phyloP scores from a whole-genome alignment of 2,113 vertebrate genomes.

The Bubalus kerabau region DNA sequence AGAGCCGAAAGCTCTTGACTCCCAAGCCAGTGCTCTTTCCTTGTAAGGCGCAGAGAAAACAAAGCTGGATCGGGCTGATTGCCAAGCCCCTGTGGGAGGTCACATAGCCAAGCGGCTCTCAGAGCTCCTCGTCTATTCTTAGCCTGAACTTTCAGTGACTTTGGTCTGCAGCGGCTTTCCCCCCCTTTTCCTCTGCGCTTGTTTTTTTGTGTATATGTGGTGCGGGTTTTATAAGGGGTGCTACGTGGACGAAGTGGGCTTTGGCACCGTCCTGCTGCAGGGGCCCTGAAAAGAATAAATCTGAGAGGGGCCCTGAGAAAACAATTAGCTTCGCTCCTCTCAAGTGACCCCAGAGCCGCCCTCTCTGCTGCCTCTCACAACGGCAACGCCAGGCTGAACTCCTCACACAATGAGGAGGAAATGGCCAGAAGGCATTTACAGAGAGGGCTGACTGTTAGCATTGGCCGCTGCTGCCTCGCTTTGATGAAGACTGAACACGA shows the following conservation, averaged over 20 bases:
- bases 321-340: slow-evolving; percentile 72
- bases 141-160: slow-evolving; percentile 82
- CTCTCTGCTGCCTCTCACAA: background rate
- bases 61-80: slow-evolving; percentile 54
- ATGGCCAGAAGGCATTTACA: slow-evolving; percentile 55
- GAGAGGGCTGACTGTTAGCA: background rate
- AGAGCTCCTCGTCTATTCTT: slow-evolving; percentile 80
- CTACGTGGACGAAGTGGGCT: slow-evolving; percentile 76
- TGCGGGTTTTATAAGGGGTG: slow-evolving; percentile 73
- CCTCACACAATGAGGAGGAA: slow-evolving; percentile 36
- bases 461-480: background rate
- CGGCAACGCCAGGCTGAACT: background rate
- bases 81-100: slow-evolving; percentile 77
- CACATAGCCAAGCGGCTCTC: slow-evolving; percentile 77
- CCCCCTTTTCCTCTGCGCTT: background rate
- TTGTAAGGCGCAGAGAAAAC: slow-evolving; percentile 59
- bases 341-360: background rate
- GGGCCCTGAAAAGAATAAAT: slow-evolving; percentile 66
- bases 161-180: slow-evolving; percentile 42
- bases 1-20: background rate
- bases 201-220: slow-evolving; percentile 44
- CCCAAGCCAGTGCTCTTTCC: background rate
- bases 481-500: background rate
- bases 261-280: background rate
- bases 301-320: slow-evolving; percentile 67